These are phyloP conservation scores for Agriopis aurantiaria DNA, from an alignment of 2,888 invertebrate species.

Conservation along the genomic window DNA sequence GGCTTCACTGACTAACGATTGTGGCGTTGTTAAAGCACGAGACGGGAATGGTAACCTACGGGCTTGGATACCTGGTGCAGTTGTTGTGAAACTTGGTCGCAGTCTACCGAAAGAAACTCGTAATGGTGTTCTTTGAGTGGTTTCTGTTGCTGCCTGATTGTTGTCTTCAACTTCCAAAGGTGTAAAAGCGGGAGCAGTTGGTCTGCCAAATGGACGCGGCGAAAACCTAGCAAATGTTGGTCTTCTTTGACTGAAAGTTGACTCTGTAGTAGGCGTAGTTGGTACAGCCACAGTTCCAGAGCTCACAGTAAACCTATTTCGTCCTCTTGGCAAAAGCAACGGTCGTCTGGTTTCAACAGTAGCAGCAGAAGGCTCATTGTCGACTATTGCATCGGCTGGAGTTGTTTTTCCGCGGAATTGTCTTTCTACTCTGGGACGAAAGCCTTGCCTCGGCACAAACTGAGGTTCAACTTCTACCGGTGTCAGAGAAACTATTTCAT, in stretches of 20 bases:
- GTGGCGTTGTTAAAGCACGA: constrained; percentile 64
- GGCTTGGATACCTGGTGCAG: constrained; percentile 55
- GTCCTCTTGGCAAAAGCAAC: constrained; percentile 69
- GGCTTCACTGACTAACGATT: constrained; percentile 52
- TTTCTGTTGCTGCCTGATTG: constrained; percentile 56
- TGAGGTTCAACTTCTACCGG: constrained; percentile 77
- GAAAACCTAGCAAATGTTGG: constrained; percentile 76
- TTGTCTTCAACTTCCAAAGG: constrained; percentile 49
- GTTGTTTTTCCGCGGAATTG: constrained; percentile 63
- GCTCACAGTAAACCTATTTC: constrained; percentile 66
- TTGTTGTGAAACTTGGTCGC: constrained; percentile 55
- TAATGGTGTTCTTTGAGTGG: constrained; percentile 58
- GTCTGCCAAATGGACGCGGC: constrained; percentile 75
- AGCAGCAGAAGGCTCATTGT: constrained; percentile 77
- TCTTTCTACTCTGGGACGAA: constrained; percentile 53
- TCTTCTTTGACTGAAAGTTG: constrained; percentile 59
- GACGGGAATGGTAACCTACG: constrained; percentile 70
- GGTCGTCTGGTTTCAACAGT: constrained; percentile 73
- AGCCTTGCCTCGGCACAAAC: constrained; percentile 61
- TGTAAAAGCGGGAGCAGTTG: constrained; percentile 48
- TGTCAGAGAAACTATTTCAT: constrained; percentile 85
- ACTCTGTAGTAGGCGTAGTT: constrained; percentile 53
- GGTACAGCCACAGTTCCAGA: constrained; percentile 62
- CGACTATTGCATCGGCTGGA: constrained; percentile 60
- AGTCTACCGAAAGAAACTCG: constrained; percentile 69